These are phyloP conservation scores for Antheraea assamensis DNA, from an alignment of 2,888 invertebrate species.

Conservation along the genomic window DNA sequence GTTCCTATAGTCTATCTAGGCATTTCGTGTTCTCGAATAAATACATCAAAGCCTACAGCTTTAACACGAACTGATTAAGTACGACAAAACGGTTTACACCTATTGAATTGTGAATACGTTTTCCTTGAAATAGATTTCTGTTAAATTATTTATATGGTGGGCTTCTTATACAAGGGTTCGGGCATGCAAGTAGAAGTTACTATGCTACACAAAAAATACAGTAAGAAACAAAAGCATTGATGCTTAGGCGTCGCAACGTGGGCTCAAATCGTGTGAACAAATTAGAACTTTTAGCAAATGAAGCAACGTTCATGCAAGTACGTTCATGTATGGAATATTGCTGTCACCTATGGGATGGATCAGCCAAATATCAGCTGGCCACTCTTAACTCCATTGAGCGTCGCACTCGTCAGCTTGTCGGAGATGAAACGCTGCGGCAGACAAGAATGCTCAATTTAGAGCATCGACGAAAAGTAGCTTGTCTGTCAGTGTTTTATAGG, in stretches of 20 bases:
- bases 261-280: background rate
- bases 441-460: too few relatives aligned
- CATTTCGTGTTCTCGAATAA: background rate
- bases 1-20: constrained; percentile 9
- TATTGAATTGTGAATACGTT: background rate
- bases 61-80: background rate
- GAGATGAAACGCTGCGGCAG: too few relatives aligned
- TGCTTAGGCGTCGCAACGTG: background rate
- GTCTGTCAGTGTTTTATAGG: too few relatives aligned
- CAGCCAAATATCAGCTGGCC: too few relatives aligned
- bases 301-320: too few relatives aligned
- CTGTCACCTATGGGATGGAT: too few relatives aligned
- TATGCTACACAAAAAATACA: too few relatives aligned
- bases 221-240: background rate
- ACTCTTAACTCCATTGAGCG: too few relatives aligned
- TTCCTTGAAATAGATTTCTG: background rate
- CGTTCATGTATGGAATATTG: too few relatives aligned
- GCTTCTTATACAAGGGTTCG: background rate
- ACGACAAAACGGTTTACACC: background rate
- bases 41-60: background rate
- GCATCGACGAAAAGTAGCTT: too few relatives aligned
- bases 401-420: too few relatives aligned
- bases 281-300: too few relatives aligned
- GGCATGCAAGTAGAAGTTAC: background rate
- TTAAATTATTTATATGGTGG: background rate